Conservation (phyloP, 2,113 vertebrate species). For the Procavia capensis region DNA sequence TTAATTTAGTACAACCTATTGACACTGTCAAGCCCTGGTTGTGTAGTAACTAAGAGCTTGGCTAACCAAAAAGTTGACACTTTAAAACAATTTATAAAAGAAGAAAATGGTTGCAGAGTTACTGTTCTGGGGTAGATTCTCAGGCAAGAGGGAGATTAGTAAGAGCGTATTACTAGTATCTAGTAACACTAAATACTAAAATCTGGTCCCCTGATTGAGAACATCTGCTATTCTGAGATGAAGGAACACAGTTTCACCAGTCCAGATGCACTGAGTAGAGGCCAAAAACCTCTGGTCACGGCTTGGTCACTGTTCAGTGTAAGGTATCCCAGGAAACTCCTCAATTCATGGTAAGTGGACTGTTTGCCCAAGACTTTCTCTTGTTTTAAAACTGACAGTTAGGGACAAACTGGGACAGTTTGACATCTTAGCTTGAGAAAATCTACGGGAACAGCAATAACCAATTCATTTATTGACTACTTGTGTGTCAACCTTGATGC, state of each 20-base stretch:
- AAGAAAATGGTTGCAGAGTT: background rate
- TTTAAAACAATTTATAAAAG: conserved; percentile 7
- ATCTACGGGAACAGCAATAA: background rate
- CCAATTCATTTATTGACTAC: background rate
- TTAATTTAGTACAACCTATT: conserved; percentile 25
- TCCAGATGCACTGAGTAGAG: background rate
- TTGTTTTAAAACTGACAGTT: background rate
- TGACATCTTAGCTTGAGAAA: background rate
- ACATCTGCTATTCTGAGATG: background rate
- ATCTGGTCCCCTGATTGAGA: background rate
- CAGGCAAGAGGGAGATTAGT: background rate
- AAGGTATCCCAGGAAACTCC: background rate
- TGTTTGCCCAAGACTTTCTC: background rate
- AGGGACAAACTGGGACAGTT: background rate
- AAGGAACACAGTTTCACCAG: background rate
- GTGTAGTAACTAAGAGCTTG: too few species aligned
- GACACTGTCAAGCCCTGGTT: too few species aligned
- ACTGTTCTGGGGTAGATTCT: background rate
- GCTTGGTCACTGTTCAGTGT: background rate
- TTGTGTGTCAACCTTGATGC: background rate
- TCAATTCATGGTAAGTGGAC: background rate
- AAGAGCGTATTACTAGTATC: too few species aligned
- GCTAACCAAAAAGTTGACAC: too few species aligned
- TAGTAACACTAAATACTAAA: conserved; percentile 22
- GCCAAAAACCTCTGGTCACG: background rate